phyloP scores from a whole-genome alignment of 23 tunicate species.

The Phallusia fumigata region DNA sequence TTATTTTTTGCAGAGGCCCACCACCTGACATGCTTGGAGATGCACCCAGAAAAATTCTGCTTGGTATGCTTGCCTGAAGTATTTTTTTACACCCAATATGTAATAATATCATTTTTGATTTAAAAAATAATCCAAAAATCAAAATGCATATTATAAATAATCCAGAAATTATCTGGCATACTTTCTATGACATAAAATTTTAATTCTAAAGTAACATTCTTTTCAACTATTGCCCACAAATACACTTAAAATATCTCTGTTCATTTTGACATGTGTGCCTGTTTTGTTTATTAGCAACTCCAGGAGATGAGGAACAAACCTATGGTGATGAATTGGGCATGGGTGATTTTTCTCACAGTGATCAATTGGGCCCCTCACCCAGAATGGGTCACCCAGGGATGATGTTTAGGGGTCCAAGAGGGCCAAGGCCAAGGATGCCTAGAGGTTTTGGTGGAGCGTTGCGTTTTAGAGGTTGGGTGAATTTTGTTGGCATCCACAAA shows the following conservation, averaged over 20 bases:
- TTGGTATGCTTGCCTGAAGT: neutral
- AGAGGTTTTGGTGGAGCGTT: neutral
- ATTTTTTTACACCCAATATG: too few species aligned
- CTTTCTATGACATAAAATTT: too few species aligned
- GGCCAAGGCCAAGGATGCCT: slow-evolving; percentile 3
- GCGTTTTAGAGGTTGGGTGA: neutral
- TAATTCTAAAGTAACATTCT: too few species aligned
- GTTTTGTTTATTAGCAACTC: neutral
- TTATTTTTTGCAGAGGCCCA: neutral
- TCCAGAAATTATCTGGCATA: too few species aligned
- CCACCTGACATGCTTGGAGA: neutral
- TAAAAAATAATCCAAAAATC: too few species aligned
- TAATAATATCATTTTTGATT: too few species aligned
- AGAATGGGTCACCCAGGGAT: neutral
- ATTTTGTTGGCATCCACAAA: neutral
- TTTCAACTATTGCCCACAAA: too few species aligned
- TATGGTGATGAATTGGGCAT: neutral
- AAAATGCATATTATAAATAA: too few species aligned
- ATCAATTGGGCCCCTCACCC: neutral
- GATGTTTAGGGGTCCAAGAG: neutral
- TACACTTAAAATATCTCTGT: too few species aligned
- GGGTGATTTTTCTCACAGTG: neutral
- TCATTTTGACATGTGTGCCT: too few species aligned
- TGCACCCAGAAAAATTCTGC: neutral
- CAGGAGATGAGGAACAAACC: neutral